Evolutionary conservation across 2,888 invertebrate species (phyloP), one percentile per base, ranked within the genome.

Genomic region (Neoitamus cyanurus): DNA sequence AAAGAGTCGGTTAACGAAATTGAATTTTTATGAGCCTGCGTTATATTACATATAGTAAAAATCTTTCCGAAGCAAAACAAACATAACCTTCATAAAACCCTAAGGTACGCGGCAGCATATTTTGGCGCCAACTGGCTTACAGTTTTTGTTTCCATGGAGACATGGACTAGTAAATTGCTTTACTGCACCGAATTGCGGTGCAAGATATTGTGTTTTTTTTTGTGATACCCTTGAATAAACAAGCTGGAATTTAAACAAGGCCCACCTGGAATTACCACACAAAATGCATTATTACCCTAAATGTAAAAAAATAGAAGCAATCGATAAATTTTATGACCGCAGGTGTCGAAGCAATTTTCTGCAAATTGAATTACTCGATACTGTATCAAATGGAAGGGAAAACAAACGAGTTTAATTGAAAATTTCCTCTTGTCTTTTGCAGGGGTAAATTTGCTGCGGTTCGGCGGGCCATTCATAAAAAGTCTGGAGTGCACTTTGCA

Each of bases 401-500:
- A 37, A 31, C 7, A 46, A 58, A 58, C 58, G 58, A 58, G 20
- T 58, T 58, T 58, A 58, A 58, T 58, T 58, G 58, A 58, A 58
- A 58, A 20, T 58, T 58, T 58, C 25, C 58, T 58, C 58, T 25
- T 58, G 58, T 88, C 86, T 87, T 87, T 94, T 95, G n/a, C 95
- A 99, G 99, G 92, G 99, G 99, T 83, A 98, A 98, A 92, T 99
- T 98, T 92, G 98, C 98, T 77, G 96, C 98, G 87, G 98, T 99
- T 87, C 95, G 97, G 90, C 95, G 97, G 91, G 97, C 97, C 90
- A 94, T 96, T 37, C 97, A 98, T 93, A 94, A 95, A 91, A 94
- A 95, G 88, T 96, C 96, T 83, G 97, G 97, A 85, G 94, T 95
- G 89, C 96, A 96, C 90, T 98, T 96, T 92, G 99, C 98, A n/a